Base-by-base conservation (phyloP, 2,888 invertebrate species). In the Andrena minutula region DNA sequence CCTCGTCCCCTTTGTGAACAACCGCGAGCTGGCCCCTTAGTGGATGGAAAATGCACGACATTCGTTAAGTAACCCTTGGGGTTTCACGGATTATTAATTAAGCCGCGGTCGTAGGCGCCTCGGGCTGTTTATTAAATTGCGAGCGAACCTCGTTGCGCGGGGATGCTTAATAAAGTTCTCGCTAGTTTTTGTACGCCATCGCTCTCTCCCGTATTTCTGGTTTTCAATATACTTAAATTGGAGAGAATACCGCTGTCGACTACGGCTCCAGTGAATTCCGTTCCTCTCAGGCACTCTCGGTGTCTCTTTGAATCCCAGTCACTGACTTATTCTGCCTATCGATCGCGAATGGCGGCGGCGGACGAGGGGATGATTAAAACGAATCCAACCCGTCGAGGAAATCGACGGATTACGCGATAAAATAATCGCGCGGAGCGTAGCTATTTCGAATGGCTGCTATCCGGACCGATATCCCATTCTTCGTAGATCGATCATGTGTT, bases 391-490 rank as follows among this genome's bases (percentile, higher is more conserved):
- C n/a, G 60, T 53, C 28, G 28, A 28, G 16, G 3, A 28, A 41
- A 51, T 60, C 12, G 69, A 61, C 10, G 28, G 28, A 12, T 16
- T 20, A 20, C 51, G 49, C 16, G 68, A 51, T 69, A 28, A 12
- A 28, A 60, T 41, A 69, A 51, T 69, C 70, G 61, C 12, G 23
- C 20, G 51, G 20, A 41, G 23, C 28, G 35, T 56, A 35, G 28
- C 32, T 30, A 41, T 63, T 78, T 63, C 26, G 28, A 53, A 20
- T 35, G 26, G 47, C 47, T 32, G 28, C 10, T 61, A 23, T 69
- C 56, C 1, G n/a, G 49, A 20, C 60, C 61, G 41, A 32, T 77
- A 77, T 77, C 70, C 65, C 60, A 66, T 60, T 47, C 70, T 47
- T 23, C 49, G 20, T 30, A 16, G 64, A 23, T 61, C 78, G 78